A percentile compares a stretch with the other conserved stretches of the same genome.
phyloP scores from a whole-genome alignment of 1,140 invertebrate genomes.

The Papilio glaucus region DNA sequence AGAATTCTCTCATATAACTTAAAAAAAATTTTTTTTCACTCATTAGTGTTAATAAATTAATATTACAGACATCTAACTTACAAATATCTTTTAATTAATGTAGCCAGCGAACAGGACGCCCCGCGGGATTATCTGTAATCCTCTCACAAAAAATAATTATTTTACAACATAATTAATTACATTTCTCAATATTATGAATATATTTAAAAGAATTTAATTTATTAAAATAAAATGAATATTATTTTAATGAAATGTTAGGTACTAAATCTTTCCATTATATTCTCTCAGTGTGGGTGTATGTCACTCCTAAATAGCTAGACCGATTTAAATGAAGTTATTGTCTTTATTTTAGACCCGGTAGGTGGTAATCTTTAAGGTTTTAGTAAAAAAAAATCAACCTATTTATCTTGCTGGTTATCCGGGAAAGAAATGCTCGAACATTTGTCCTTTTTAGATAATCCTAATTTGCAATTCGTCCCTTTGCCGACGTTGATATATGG shows the following conservation, averaged over 20 bases:
- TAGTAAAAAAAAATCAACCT: slow-evolving; percentile 40
- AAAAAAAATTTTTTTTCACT: no score
- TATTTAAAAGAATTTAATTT: not conserved
- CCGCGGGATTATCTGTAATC: not conserved
- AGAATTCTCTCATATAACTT: no score
- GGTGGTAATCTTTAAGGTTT: not conserved
- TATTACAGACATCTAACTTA: not conserved
- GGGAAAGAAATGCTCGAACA: slow-evolving; percentile 52
- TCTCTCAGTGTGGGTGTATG: no score
- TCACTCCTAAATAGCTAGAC: no score
- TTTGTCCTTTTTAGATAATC: slow-evolving; percentile 54
- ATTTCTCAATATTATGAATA: not conserved
- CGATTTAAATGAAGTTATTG: no score
- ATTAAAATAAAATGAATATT: not conserved
- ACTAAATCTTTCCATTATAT: no score
- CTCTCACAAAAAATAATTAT: slow-evolving; percentile 10
- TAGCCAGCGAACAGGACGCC: not conserved
- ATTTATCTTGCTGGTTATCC: slow-evolving; percentile 63
- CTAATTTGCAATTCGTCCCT: slow-evolving; percentile 57
- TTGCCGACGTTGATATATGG: slow-evolving; percentile 60
- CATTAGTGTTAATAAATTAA: not conserved
- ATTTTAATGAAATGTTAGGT: not conserved
- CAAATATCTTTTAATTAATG: not conserved
- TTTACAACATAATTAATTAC: not conserved
- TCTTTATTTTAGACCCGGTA: no score